Evolutionary conservation across 2,888 invertebrate species (phyloP).

Genomic region (Watsonalla cultraria): DNA sequence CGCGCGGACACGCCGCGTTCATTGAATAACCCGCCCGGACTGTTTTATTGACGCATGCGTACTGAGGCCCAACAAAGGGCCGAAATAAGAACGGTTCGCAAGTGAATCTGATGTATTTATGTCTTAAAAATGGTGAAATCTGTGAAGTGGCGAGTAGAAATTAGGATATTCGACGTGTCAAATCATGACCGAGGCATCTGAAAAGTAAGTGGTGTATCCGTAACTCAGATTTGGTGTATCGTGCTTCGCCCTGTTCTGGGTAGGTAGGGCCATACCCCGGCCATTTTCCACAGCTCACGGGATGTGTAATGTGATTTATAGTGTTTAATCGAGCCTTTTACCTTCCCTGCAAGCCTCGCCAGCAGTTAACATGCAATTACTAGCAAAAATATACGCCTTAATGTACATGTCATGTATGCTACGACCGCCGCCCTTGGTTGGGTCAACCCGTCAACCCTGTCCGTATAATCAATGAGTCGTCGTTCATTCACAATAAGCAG

Average conservation of each 20-base stretch:
- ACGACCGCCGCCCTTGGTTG: conserved; percentile 66
- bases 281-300: conserved; percentile 66
- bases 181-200: conserved; percentile 95
- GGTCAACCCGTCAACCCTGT: conserved; percentile 35
- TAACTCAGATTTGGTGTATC: conserved; percentile 50
- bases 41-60: conserved; percentile 73
- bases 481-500: conserved; percentile 75
- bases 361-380: conserved; percentile 12
- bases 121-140: conserved; percentile 91
- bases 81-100: conserved; percentile 71
- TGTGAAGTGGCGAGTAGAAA: conserved; percentile 89
- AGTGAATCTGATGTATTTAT: conserved; percentile 84
- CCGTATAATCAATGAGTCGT: conserved; percentile 68
- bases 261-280: conserved; percentile 71
- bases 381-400: conserved; percentile 26
- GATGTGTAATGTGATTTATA: conserved; percentile 43
- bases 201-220: conserved; percentile 85
- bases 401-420: conserved; percentile 20
- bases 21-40: conserved; percentile 72
- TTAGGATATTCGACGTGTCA: conserved; percentile 90
- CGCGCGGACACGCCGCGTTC: conserved; percentile 60
- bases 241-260: conserved; percentile 57
- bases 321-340: conserved; percentile 25
- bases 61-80: conserved; percentile 78
- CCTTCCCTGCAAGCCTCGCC: conserved; percentile 13